These are phyloP conservation scores for Agrilus planipennis DNA, from an alignment of 1,140 invertebrate species.

Conservation along the genomic window DNA sequence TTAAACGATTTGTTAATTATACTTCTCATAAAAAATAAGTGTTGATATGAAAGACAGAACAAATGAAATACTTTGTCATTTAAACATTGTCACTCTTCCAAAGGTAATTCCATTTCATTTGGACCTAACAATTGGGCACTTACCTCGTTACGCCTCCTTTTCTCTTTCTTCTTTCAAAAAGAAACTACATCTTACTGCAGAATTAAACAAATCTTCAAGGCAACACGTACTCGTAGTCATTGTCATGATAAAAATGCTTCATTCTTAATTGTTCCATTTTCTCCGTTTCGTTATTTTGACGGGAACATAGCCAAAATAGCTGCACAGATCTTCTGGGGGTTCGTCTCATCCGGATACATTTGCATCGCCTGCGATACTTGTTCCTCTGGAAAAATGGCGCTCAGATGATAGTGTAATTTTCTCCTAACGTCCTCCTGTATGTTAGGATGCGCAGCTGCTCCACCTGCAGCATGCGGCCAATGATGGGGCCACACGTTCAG, in stretches of 20 bases:
- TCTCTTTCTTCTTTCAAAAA: background rate
- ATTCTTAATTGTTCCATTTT: background rate
- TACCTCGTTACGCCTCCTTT: background rate
- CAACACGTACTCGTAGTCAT: background rate
- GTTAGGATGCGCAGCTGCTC: constrained; percentile 36
- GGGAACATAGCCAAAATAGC: constrained; percentile 69
- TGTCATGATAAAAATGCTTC: constrained; percentile 1
- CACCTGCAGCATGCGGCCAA: constrained; percentile 18
- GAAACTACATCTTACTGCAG: background rate
- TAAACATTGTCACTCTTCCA: too few relatives aligned
- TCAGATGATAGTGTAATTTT: constrained; percentile 70
- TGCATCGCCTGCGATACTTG: constrained; percentile 77
- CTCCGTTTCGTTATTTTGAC: constrained; percentile 38
- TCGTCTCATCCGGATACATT: constrained; percentile 73
- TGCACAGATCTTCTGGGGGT: constrained; percentile 79
- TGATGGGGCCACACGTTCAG: constrained; percentile 39
- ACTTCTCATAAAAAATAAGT: too few relatives aligned
- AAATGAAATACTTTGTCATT: too few relatives aligned
- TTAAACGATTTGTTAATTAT: too few relatives aligned
- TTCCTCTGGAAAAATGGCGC: constrained; percentile 77
- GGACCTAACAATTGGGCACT: background rate
- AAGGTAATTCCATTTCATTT: background rate
- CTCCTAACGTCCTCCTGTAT: constrained; percentile 53
- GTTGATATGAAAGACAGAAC: too few relatives aligned
- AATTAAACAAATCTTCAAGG: background rate